phyloP scores from a whole-genome alignment of 2,888 invertebrate species.

The Campopleginae sp. region DNA sequence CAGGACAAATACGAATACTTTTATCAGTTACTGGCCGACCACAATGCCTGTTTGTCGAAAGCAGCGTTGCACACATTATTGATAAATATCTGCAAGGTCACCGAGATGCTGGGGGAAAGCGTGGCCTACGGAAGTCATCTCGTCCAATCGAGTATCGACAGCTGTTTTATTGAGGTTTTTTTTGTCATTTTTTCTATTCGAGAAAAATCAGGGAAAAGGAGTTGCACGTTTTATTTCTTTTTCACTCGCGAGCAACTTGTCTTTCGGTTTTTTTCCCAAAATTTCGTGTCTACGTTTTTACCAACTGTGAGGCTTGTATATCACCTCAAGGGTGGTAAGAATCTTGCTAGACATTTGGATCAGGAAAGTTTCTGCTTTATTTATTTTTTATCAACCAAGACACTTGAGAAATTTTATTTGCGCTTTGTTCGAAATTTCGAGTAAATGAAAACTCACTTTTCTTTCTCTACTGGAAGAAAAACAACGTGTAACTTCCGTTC shows the following conservation, averaged over 20 bases:
- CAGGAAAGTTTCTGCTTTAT: too few species aligned
- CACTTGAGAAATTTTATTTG: too few species aligned
- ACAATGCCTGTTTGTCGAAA: conserved; percentile 90
- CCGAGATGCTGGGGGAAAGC: conserved; percentile 87
- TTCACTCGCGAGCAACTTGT: too few species aligned
- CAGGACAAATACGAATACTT: conserved; percentile 88
- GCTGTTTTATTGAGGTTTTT: conserved; percentile 89
- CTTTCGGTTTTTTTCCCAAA: too few species aligned
- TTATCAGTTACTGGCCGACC: conserved; percentile 90
- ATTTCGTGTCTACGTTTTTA: too few species aligned
- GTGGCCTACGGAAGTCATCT: conserved; percentile 87
- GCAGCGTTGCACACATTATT: conserved; percentile 87
- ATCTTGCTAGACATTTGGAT: too few species aligned
- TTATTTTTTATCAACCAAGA: too few species aligned
- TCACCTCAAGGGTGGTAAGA: too few species aligned
- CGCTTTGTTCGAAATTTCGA: too few species aligned
- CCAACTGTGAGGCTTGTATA: too few species aligned
- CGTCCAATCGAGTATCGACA: conserved; percentile 88
- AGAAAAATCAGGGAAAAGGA: neutral
- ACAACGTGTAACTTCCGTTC: neutral
- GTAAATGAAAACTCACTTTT: neutral
- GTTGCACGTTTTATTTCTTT: neutral
- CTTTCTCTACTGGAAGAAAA: neutral
- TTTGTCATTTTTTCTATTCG: neutral
- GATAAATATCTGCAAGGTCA: conserved; percentile 87